Percentiles rank a stretch among this genome's conserved stretches.
phyloP scores from a whole-genome alignment of 1,140 invertebrate species.

The Drosophila parabipectinata region DNA sequence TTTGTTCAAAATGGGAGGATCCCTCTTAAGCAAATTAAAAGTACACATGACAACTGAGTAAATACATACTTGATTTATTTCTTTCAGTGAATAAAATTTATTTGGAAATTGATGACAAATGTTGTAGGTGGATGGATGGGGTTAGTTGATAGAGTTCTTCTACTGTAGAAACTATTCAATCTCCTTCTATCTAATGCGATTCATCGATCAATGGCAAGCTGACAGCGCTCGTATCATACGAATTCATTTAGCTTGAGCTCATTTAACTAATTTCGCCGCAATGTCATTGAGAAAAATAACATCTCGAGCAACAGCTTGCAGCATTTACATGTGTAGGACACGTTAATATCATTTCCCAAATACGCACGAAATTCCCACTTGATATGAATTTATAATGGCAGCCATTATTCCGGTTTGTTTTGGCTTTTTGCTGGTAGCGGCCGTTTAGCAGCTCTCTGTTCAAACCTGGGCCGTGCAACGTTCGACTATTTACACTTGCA shows the following conservation, averaged over 20 bases:
- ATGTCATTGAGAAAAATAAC: neutral
- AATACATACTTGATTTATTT: too few relatives aligned
- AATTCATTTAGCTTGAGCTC: neutral
- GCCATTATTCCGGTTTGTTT: conserved; percentile 15
- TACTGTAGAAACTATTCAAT: conserved; percentile 1
- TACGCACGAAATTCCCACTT: conserved; percentile 52
- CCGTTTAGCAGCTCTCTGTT: too few relatives aligned
- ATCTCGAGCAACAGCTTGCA: conserved; percentile 5
- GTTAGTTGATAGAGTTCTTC: too few relatives aligned
- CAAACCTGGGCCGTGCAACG: too few relatives aligned
- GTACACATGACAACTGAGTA: too few relatives aligned
- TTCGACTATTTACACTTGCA: conserved; percentile 40
- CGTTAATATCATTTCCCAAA: conserved; percentile 58
- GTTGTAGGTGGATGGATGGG: neutral
- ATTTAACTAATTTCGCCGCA: conserved; percentile 21
- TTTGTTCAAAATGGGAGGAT: too few relatives aligned
- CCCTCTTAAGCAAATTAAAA: too few relatives aligned
- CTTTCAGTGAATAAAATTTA: too few relatives aligned
- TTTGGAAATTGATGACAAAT: too few relatives aligned
- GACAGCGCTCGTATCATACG: neutral
- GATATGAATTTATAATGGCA: conserved; percentile 47
- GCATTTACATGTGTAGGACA: conserved; percentile 43
- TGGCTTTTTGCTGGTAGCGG: conserved; percentile 4
- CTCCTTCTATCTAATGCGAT: neutral
- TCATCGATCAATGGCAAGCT: conserved; percentile 8